Conservation (phyloP, 2,113 vertebrate species). For the Scolopax mira region DNA sequence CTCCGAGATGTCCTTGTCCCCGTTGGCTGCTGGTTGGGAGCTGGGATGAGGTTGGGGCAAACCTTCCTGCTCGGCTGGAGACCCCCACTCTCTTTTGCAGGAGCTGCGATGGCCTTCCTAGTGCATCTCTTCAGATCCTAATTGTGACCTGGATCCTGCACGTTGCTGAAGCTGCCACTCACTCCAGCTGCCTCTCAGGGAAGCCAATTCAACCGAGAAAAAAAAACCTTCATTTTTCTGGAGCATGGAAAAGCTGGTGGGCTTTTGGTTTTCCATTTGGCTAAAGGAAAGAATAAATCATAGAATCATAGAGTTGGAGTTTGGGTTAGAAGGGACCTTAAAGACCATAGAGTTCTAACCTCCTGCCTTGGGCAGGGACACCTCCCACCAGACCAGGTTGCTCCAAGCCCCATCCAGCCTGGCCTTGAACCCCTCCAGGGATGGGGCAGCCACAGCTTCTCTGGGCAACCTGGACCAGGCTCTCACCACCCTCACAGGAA, state of each 20-base stretch:
- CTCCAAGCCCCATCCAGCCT: neutral
- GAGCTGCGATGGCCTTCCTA: neutral
- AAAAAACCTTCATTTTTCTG: neutral
- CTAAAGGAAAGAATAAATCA: neutral
- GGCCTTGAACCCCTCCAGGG: neutral
- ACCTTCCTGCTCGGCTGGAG: neutral
- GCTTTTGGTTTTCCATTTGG: neutral
- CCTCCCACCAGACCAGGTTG: neutral
- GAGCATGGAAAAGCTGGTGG: neutral
- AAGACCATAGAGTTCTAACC: neutral
- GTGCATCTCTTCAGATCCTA: neutral
- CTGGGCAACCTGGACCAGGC: too few species aligned
- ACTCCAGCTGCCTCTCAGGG: neutral
- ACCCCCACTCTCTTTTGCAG: fast-evolving
- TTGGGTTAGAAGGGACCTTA: neutral
- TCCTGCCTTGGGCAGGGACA: neutral
- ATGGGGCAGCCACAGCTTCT: neutral
- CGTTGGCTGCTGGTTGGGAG: neutral
- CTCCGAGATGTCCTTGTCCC: neutral
- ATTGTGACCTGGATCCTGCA: neutral
- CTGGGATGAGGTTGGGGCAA: neutral
- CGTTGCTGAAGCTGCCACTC: fast-evolving
- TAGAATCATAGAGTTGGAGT: neutral
- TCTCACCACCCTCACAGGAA: too few species aligned
- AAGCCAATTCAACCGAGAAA: neutral